Evolutionary conservation across 2,888 invertebrate genomes (phyloP), one percentile per base, ranked within the genome.

Genomic region (Strigamia maritima): DNA sequence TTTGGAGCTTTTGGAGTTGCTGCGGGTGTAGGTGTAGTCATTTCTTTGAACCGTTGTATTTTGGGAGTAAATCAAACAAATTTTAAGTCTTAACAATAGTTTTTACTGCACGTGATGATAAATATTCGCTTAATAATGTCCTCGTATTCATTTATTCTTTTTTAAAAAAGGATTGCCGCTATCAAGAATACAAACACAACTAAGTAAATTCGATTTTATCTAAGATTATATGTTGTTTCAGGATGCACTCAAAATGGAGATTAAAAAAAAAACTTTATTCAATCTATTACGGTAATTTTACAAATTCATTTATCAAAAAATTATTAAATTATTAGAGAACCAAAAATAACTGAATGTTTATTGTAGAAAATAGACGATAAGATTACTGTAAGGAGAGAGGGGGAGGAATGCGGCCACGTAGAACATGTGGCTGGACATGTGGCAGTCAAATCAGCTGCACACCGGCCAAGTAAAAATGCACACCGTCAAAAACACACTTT

Each of bases 311-410:
- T 28, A 70, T 70, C 70, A n/a, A 70, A 70, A 70, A 28, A 70
- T 70, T 70, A 70, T 70, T 70, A 70, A 70, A n/a, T 70, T 1
- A 28, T 28, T 12, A 70, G 24, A 70, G 28, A 70, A 70, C 70
- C 70, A 70, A 70, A 70, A 70, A 70, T 70, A 70, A 70, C 70
- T 70, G 70, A 70, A 70, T 70, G 70, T 70, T n/a, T n/a, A n/a
- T n/a, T n/a, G n/a, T n/a, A n/a, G n/a, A n/a, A n/a, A n/a, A n/a
- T n/a, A n/a, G n/a, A n/a, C n/a, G n/a, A n/a, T n/a, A n/a, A n/a
- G n/a, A n/a, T n/a, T n/a, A n/a, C n/a, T n/a, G n/a, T n/a, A n/a
- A n/a, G n/a, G n/a, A n/a, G n/a, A n/a, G n/a, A n/a, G n/a, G n/a
- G n/a, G n/a, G n/a, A n/a, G n/a, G n/a, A n/a, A n/a, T n/a, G n/a